Percentiles rank a stretch among this genome's conserved stretches.
Evolutionary conservation across 2,888 invertebrate species (phyloP).

Genomic region (Sminthurides aquaticus): DNA sequence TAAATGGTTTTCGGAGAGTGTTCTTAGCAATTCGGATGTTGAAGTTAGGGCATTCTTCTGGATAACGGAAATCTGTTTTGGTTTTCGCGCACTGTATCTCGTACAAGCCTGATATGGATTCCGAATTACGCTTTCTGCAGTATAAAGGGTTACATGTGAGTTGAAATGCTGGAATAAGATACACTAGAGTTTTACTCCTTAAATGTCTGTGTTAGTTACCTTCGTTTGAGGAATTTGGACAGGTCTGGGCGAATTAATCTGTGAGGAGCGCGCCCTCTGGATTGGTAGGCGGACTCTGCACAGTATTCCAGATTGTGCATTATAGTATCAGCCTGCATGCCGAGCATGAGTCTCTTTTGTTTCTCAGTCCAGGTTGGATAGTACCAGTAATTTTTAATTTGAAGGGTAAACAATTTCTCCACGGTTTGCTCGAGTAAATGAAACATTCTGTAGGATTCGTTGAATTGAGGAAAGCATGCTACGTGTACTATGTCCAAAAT

Average conservation of each 20-base stretch:
- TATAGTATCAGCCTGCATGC: conserved; percentile 29
- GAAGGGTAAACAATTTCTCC: conserved; percentile 35
- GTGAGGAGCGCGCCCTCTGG: conserved; percentile 26
- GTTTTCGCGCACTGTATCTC: conserved; percentile 14
- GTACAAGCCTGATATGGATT: not conserved
- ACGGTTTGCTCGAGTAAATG: conserved; percentile 38
- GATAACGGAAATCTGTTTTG: conserved; percentile 8
- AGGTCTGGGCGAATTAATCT: conserved; percentile 29
- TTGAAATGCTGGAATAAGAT: no score
- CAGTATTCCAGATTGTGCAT: conserved; percentile 38
- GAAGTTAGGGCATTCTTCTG: conserved; percentile 3
- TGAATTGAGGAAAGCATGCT: conserved; percentile 37
- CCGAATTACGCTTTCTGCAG: conserved; percentile 9
- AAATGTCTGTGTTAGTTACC: no score
- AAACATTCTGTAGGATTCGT: conserved; percentile 40
- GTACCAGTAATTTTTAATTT: conserved; percentile 41
- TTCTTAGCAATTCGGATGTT: not conserved
- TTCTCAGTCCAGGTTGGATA: conserved; percentile 31
- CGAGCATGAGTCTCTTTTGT: conserved; percentile 32
- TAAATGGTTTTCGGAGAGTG: not conserved
- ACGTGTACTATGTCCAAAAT: conserved; percentile 37
- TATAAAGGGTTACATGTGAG: no score
- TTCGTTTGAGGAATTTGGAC: conserved; percentile 29
- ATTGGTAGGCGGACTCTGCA: conserved; percentile 29
- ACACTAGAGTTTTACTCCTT: no score